Evolutionary conservation across 2,888 invertebrate species (phyloP), one percentile per base, ranked within the genome.

Genomic region (Hypselothyrea guttata): DNA sequence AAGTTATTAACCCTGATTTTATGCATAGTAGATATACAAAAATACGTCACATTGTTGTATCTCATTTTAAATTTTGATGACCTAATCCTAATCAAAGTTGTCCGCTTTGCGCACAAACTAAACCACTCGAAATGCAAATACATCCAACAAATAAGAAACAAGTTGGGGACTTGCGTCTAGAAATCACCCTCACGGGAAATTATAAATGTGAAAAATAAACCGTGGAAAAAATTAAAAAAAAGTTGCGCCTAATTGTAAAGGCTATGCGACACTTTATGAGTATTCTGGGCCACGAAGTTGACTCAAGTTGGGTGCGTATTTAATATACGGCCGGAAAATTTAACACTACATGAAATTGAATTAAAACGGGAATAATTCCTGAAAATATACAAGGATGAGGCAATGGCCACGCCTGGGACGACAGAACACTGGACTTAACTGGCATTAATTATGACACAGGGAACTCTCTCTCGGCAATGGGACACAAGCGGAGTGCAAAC

Each of bases 361-460:
- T 81, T 81, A 81, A 79, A 81, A 67, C 59, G 27, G 51, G 45
- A 40, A 38, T 33, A 56, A 51, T 31, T 42, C 13, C 42, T 16
- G 13, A 13, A 41, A 15, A 11, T 22, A 11, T 33, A 11, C 9
- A 9, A 30, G 42, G 40, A 11, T 16, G 27, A 22, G 55, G 40
- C 12, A 49, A 46, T 66, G 64, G 52, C 59, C 74, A 59, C 72
- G 72, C 71, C 81, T 71, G 72, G 58, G 74, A 75, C 74, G 67
- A 62, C 62, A 69, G 66, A 76, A 75, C 76, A 70, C 69, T 63
- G 69, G 75, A 72, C 82, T 85, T 86, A 83, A 84, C 73, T 73
- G 72, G 77, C 79, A 82, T 86, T 84, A 86, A 84, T 86, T 79
- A 85, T 86, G 84, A 74, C 65, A 44, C 68, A 67, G 58, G 58